Percentiles rank a stretch among this genome's conserved stretches.
phyloP scores from a whole-genome alignment of 35 echinoderm and acorn worm genomes.

The Holothuria glaberrima region DNA sequence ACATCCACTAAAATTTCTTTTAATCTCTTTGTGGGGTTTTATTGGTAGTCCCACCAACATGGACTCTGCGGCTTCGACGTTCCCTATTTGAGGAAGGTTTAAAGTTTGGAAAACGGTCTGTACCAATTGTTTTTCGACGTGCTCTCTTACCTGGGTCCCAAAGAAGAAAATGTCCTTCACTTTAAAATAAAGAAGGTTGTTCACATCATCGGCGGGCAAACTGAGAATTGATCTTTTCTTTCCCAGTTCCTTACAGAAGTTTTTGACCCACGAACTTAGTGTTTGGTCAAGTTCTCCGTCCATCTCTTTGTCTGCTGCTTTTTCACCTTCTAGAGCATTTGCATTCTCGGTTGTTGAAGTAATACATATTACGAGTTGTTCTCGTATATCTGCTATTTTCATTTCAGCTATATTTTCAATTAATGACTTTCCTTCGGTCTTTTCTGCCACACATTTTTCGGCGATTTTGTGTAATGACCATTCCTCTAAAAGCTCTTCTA shows the following conservation, averaged over 20 bases:
- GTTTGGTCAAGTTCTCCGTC: background rate
- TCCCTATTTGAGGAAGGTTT: background rate
- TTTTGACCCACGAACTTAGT: background rate
- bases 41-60: background rate
- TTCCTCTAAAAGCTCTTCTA: slow-evolving; percentile 29
- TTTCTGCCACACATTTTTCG: background rate
- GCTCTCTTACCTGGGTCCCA: background rate
- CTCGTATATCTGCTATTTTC: background rate
- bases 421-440: background rate
- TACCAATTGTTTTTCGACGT: background rate
- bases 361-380: background rate
- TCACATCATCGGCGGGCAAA: slow-evolving; percentile 21
- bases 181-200: slow-evolving; percentile 1
- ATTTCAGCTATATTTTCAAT: background rate
- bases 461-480: slow-evolving; percentile 11
- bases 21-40: background rate
- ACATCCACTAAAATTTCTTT: background rate
- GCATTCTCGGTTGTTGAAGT: background rate
- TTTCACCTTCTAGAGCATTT: background rate
- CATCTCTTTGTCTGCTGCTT: background rate
- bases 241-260: background rate
- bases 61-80: background rate
- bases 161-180: slow-evolving; percentile 11
- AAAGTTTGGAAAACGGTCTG: background rate
- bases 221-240: background rate